phyloP scores from a whole-genome alignment of 1,140 invertebrate species.

The Hypsibius dujardini region DNA sequence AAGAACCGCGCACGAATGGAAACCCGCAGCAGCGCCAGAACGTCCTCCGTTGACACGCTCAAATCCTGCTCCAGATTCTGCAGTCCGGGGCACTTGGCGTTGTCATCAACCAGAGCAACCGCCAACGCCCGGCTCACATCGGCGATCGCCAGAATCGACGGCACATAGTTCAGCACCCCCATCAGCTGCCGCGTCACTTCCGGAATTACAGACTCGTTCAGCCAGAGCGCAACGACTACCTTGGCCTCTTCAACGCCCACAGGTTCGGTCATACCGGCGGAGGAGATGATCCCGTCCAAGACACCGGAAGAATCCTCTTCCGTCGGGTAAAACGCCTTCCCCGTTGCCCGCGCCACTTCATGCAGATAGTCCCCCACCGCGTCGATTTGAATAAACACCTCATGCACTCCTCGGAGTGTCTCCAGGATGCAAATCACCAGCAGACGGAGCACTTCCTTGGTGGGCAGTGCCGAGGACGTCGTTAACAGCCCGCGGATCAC shows the following conservation, averaged over 20 bases:
- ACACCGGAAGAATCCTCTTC: neutral
- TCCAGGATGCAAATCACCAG: neutral
- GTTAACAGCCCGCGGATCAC: neutral
- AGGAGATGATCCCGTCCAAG: no score
- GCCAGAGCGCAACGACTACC: no score
- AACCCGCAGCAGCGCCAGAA: constrained; percentile 97
- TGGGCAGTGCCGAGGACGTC: neutral
- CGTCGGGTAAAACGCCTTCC: neutral
- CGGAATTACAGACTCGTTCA: no score
- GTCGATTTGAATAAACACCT: constrained; percentile 6
- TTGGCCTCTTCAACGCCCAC: no score
- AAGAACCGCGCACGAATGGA: constrained; percentile 95
- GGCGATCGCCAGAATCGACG: no score
- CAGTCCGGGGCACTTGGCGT: no score
- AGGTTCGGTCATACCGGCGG: no score
- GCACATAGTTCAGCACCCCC: no score
- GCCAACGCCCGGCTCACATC: no score
- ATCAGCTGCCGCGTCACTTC: no score
- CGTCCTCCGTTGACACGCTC: constrained; percentile 98
- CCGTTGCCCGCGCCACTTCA: neutral
- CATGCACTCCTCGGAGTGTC: neutral
- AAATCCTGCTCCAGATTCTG: no score
- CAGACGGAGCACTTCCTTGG: neutral
- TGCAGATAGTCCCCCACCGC: neutral
- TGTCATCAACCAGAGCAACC: no score